A percentile compares a stretch with the other conserved stretches of the same genome.
These are phyloP conservation scores for Lithosia quadra DNA, from an alignment of 2,888 invertebrate genomes.

Conservation along the genomic window DNA sequence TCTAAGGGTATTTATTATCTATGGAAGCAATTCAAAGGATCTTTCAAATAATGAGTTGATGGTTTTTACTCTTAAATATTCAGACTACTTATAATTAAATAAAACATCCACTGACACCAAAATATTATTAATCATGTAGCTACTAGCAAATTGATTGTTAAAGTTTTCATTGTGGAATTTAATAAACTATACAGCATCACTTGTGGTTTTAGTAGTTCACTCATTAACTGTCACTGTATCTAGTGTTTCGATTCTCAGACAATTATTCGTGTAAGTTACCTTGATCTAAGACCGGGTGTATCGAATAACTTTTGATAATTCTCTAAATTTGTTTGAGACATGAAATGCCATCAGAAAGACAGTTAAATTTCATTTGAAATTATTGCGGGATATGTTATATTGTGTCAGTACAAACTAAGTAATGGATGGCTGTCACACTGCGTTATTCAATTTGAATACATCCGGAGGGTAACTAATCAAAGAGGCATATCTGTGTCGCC, in stretches of 20 bases:
- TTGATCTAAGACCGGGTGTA: too few species aligned
- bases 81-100: neutral
- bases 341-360: too few species aligned
- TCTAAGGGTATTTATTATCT: conserved; percentile 18
- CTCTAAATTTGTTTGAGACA: too few species aligned
- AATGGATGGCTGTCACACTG: conserved; percentile 57
- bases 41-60: neutral
- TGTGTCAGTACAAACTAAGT: conserved; percentile 32
- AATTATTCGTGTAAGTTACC: neutral
- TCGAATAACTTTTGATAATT: neutral
- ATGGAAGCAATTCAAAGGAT: conserved; percentile 17
- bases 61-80: too few species aligned
- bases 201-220: neutral
- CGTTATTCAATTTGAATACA: conserved; percentile 67
- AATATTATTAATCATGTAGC: neutral
- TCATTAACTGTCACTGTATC: neutral
- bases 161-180: neutral
- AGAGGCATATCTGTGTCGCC: conserved; percentile 35
- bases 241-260: neutral
- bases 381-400: conserved; percentile 38
- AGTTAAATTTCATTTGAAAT: too few species aligned
- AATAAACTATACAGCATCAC: neutral
- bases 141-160: neutral
- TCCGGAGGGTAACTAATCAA: conserved; percentile 56
- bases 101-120: neutral